Evolutionary conservation across 2,888 invertebrate species (phyloP).

Genomic region (Cartodere bifasciata): DNA sequence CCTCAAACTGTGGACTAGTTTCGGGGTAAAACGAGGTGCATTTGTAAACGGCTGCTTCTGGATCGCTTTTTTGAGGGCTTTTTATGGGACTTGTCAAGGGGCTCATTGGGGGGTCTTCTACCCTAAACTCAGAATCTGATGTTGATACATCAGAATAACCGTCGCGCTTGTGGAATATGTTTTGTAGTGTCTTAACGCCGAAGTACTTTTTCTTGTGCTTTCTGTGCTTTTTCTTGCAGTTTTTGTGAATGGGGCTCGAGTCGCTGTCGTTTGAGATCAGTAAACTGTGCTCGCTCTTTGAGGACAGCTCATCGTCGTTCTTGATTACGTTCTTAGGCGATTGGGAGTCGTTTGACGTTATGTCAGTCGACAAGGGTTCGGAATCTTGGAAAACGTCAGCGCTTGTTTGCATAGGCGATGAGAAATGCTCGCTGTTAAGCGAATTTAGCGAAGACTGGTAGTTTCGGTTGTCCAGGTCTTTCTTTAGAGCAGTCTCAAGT

Average conservation of each 20-base stretch:
- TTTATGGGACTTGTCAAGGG: constrained; percentile 10
- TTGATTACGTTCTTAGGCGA: constrained; percentile 30
- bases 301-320: constrained; percentile 26
- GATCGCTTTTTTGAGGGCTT: constrained; percentile 9
- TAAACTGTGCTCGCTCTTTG: constrained; percentile 34
- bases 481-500: constrained; percentile 25
- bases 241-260: constrained; percentile 44
- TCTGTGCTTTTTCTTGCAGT: constrained; percentile 37
- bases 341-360: constrained; percentile 34
- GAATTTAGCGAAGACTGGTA: constrained; percentile 35
- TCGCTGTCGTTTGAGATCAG: constrained; percentile 32
- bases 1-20: constrained; percentile 33
- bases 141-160: constrained; percentile 36
- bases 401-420: constrained; percentile 39
- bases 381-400: constrained; percentile 36
- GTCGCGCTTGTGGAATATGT: constrained; percentile 33
- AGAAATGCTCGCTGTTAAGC: constrained; percentile 34
- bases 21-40: constrained; percentile 19
- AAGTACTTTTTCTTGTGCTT: constrained; percentile 36
- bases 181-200: constrained; percentile 39
- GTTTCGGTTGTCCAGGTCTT: constrained; percentile 25
- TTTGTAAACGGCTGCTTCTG: constrained; percentile 14
- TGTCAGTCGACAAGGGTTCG: constrained; percentile 32
- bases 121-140: constrained; percentile 30
- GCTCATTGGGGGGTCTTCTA: constrained; percentile 21